A percentile compares a stretch with the other conserved stretches of the same genome.
Conservation (phyloP, 2,113 vertebrate genomes). For the Oxyruncus cristatus region DNA sequence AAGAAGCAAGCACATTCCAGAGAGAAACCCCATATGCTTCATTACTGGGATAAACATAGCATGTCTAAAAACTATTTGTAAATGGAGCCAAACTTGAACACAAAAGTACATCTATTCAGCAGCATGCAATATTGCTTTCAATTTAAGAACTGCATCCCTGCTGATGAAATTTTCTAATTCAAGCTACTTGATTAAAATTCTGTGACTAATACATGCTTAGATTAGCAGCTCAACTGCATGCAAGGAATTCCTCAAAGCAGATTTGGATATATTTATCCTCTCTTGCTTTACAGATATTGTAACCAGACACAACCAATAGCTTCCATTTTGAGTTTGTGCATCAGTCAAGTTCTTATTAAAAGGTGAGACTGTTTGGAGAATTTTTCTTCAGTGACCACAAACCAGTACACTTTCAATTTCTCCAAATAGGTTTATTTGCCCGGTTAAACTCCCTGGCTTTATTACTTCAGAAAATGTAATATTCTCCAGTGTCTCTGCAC, state of each 20-base stretch:
- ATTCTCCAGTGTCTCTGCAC: neutral
- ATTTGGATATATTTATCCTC: neutral
- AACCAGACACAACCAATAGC: neutral
- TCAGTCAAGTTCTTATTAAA: neutral
- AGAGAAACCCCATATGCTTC: neutral
- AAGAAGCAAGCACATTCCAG: neutral
- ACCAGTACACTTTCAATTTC: neutral
- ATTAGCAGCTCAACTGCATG: neutral
- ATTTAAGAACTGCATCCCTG: neutral
- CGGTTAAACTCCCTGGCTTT: neutral
- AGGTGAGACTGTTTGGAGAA: neutral
- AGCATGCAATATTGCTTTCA: neutral
- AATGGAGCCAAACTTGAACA: neutral
- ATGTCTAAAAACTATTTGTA: neutral
- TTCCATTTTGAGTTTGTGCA: neutral
- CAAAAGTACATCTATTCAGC: neutral
- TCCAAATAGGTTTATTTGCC: slow-evolving; percentile 9
- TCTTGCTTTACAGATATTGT: neutral
- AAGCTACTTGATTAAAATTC: slow-evolving; percentile 33
- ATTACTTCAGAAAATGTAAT: neutral
- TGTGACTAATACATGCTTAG: neutral
- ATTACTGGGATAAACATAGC: neutral
- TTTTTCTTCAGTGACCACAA: slow-evolving; percentile 4
- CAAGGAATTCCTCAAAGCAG: neutral
- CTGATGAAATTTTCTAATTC: slow-evolving; percentile 2